These are phyloP conservation scores for Amiota communis DNA, from an alignment of 2,888 invertebrate species.

Conservation along the genomic window DNA sequence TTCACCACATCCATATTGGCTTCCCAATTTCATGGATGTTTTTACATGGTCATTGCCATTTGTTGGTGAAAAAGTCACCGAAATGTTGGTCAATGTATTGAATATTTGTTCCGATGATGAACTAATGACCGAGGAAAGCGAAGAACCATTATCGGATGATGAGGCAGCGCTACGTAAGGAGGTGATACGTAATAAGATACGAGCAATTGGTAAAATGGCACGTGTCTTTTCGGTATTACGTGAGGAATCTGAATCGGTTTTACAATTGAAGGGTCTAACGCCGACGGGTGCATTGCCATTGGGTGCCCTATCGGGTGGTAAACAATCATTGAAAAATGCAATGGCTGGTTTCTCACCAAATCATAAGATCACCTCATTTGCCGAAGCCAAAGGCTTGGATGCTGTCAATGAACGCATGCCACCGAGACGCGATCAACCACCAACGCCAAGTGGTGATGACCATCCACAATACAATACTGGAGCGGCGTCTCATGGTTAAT, in stretches of 20 bases:
- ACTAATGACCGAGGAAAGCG: slow-evolving; percentile 96
- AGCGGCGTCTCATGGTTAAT: slow-evolving; percentile 66
- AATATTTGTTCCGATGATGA: slow-evolving; percentile 99
- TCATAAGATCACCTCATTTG: slow-evolving; percentile 98
- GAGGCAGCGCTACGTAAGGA: slow-evolving; percentile 97
- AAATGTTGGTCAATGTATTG: slow-evolving; percentile 99
- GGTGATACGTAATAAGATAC: slow-evolving; percentile 99
- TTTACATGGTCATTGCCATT: slow-evolving; percentile 99
- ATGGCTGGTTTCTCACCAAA: slow-evolving; percentile 96
- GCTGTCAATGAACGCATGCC: slow-evolving; percentile 99
- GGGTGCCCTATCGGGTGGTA: slow-evolving; percentile 97
- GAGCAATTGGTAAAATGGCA: slow-evolving; percentile 99
- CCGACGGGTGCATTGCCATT: slow-evolving; percentile 97
- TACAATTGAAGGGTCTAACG: slow-evolving; percentile 98
- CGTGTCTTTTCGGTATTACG: slow-evolving; percentile 99
- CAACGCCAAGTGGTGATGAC: slow-evolving; percentile 74
- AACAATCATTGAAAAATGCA: slow-evolving; percentile 95
- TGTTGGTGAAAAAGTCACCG: slow-evolving; percentile 99
- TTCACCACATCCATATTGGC: slow-evolving; percentile 99
- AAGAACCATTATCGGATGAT: slow-evolving; percentile 76
- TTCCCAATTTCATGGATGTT: slow-evolving; percentile 99
- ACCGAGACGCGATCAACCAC: slow-evolving; percentile 86
- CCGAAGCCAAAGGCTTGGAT: slow-evolving; percentile 98
- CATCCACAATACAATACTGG: slow-evolving; percentile 56
- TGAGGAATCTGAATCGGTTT: slow-evolving; percentile 99